Evolutionary conservation across 2,797 vertebrate species (phyloP).

Genomic region (Trichosurus vulpecula): DNA sequence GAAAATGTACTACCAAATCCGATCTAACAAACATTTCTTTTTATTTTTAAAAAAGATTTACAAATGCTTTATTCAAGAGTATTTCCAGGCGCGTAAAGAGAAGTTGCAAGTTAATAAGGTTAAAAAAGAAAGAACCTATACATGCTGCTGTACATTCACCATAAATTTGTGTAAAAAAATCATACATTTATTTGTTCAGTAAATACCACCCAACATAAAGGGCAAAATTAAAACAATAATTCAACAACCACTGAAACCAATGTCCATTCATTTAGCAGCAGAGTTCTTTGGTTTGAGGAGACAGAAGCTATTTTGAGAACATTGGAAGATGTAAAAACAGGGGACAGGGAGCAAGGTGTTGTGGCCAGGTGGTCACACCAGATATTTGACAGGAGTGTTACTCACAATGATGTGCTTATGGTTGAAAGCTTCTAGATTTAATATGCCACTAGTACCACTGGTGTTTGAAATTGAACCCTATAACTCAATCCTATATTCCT

Average conservation of each 20-base stretch:
- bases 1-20: neutral
- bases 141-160: neutral
- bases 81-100: neutral
- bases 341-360: neutral
- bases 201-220: neutral
- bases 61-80: neutral
- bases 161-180: neutral
- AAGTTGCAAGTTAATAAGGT: neutral
- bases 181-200: neutral
- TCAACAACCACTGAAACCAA: neutral
- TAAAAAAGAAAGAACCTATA: neutral
- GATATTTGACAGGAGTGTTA: neutral
- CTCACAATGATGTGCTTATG: neutral
- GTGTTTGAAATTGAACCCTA: neutral
- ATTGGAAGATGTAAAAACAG: neutral
- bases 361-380: neutral
- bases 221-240: neutral
- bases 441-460: neutral
- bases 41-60: neutral
- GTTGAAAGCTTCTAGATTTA: neutral
- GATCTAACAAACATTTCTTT: neutral
- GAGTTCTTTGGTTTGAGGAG: neutral
- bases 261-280: neutral
- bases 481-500: neutral
- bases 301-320: neutral